These are phyloP conservation scores for Aphyosemion australe DNA, from an alignment of 2,113 vertebrate species.

Conservation along the genomic window DNA sequence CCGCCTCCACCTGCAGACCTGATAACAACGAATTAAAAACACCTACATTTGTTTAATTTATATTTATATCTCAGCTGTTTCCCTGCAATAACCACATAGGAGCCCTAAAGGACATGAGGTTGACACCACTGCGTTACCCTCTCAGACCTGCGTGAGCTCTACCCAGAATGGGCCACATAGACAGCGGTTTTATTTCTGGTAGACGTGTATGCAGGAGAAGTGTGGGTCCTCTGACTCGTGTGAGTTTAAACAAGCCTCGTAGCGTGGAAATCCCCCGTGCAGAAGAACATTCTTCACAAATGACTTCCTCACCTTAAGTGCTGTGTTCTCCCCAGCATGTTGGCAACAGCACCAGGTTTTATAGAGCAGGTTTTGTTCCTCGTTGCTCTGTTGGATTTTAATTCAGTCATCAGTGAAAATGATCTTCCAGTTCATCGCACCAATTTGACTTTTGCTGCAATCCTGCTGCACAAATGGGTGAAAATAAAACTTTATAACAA, in stretches of 20 bases:
- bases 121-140: no score
- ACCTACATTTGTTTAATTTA: no score
- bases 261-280: slow-evolving; percentile 58
- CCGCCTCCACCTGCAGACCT: no score
- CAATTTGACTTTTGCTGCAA: no score
- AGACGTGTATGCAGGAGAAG: not conserved
- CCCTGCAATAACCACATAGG: no score
- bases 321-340: not conserved
- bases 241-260: slow-evolving; percentile 50
- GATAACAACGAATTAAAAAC: no score
- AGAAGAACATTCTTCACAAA: slow-evolving; percentile 52
- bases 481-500: not conserved
- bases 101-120: no score
- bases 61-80: no score
- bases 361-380: not conserved
- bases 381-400: not conserved
- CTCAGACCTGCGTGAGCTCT: no score
- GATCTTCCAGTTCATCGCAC: no score
- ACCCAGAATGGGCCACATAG: not conserved
- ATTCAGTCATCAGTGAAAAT: no score
- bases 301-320: slow-evolving; percentile 15
- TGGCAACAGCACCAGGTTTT: not conserved
- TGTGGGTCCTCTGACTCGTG: slow-evolving; percentile 31
- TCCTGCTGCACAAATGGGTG: not conserved
- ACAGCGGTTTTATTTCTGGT: slow-evolving; percentile 1